phyloP scores from a whole-genome alignment of 1,140 invertebrate species.

The Monochamus saltuarius region DNA sequence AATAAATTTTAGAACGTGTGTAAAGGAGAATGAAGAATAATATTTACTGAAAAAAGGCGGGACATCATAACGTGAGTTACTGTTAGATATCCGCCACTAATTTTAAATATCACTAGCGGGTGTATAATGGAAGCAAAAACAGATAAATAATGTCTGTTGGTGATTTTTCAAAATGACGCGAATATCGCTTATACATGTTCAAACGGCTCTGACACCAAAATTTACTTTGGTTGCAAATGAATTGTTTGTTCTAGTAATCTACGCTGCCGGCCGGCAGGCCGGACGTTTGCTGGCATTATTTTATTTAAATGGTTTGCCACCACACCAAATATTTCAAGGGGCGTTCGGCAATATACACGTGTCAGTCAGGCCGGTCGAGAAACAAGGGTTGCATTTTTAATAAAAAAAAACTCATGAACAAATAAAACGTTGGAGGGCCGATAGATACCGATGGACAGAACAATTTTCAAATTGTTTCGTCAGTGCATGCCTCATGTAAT shows the following conservation, averaged over 20 bases:
- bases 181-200: conserved; percentile 27
- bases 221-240: conserved; percentile 37
- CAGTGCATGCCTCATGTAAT: no score
- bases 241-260: conserved; percentile 35
- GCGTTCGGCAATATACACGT: not conserved
- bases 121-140: conserved; percentile 16
- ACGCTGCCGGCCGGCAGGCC: conserved; percentile 16
- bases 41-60: no score
- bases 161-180: conserved; percentile 34
- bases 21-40: no score
- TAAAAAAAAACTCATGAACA: no score
- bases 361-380: no score
- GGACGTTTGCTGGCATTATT: conserved; percentile 24
- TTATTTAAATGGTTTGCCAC: conserved; percentile 29
- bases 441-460: no score
- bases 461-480: no score
- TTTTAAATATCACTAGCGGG: not conserved
- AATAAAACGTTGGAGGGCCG: no score
- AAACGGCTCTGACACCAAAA: conserved; percentile 23
- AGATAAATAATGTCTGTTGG: conserved; percentile 18
- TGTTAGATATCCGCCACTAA: no score
- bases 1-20: no score
- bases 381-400: no score
- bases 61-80: no score
- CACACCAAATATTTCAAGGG: conserved; percentile 19